These are phyloP conservation scores for Drepana arcuata DNA, from an alignment of 1,140 invertebrate species.

Conservation along the genomic window DNA sequence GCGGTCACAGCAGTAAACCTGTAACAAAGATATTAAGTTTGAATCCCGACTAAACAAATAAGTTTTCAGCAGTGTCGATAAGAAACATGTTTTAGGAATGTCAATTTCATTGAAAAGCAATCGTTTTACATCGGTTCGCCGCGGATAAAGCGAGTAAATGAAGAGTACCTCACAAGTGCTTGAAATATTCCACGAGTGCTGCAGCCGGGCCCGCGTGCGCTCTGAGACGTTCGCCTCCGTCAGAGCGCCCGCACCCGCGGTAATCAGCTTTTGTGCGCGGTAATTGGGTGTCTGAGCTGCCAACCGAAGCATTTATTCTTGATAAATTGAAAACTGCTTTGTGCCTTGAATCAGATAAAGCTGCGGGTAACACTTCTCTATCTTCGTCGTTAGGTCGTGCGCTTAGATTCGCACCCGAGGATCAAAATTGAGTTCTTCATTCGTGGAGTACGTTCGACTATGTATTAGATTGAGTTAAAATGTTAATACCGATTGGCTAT, in stretches of 20 bases:
- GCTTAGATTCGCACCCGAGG: too few species aligned
- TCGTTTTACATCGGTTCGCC: constrained; percentile 20
- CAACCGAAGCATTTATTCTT: constrained; percentile 67
- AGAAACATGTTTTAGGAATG: constrained; percentile 12
- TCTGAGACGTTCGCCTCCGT: too few species aligned
- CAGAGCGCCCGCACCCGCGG: constrained; percentile 47
- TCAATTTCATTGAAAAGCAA: constrained; percentile 38
- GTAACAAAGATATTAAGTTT: too few species aligned
- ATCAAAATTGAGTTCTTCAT: too few species aligned
- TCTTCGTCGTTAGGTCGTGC: too few species aligned
- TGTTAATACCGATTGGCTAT: too few species aligned
- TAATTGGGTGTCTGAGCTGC: constrained; percentile 70
- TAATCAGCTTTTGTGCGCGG: constrained; percentile 69
- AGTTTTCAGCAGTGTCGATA: too few species aligned
- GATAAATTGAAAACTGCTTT: constrained; percentile 69
- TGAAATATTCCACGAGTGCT: constrained; percentile 42
- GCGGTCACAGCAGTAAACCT: too few species aligned
- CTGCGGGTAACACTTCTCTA: constrained; percentile 36
- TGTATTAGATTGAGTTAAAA: too few species aligned
- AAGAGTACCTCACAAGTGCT: constrained; percentile 48
- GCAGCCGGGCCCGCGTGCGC: constrained; percentile 27
- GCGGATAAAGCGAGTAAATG: constrained; percentile 48
- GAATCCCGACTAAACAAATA: too few species aligned
- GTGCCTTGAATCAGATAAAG: constrained; percentile 45
- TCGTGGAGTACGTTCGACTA: too few species aligned